Conservation (phyloP, 2,888 invertebrate species). For the Drosophila atroscutellata region DNA sequence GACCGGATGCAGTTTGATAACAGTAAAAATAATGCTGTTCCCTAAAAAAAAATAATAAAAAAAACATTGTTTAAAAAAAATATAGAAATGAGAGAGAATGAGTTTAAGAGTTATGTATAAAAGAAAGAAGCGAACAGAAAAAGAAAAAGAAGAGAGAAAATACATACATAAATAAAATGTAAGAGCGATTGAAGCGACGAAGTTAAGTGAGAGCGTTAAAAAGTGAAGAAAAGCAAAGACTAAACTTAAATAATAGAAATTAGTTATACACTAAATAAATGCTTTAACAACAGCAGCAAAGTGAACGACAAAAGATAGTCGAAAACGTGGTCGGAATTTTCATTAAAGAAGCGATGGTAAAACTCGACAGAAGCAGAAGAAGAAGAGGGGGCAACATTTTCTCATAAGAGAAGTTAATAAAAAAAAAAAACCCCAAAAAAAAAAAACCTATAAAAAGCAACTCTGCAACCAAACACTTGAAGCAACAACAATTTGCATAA, state of each 20-base stretch:
- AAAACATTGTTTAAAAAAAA: constrained; percentile 38
- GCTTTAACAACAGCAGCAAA: constrained; percentile 42
- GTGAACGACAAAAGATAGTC: constrained; percentile 19
- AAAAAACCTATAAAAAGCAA: constrained; percentile 10
- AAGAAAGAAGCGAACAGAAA: constrained; percentile 16
- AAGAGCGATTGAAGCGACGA: constrained; percentile 24
- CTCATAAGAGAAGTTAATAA: not conserved
- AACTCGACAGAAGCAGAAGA: constrained; percentile 21
- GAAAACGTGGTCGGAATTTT: constrained; percentile 15
- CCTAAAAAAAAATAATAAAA: constrained; percentile 28
- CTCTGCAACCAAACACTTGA: constrained; percentile 22
- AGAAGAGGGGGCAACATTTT: constrained; percentile 13
- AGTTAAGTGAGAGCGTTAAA: constrained; percentile 47
- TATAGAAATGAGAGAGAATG: constrained; percentile 30
- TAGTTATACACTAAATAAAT: constrained; percentile 69
- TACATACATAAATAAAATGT: constrained; percentile 43
- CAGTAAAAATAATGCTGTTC: constrained; percentile 54
- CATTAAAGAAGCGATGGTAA: constrained; percentile 15
- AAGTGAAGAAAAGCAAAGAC: constrained; percentile 77
- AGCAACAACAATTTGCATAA: constrained; percentile 26
- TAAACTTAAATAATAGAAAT: constrained; percentile 73
- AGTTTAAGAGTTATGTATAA: constrained; percentile 55
- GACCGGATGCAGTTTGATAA: constrained; percentile 38
- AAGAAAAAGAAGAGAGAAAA: constrained; percentile 39
- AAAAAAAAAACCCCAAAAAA: not conserved